Evolutionary conservation across 92 coral and sea anemone species (phyloP), one percentile per base, ranked within the genome.

Genomic region (Epizoanthus illoricatus): DNA sequence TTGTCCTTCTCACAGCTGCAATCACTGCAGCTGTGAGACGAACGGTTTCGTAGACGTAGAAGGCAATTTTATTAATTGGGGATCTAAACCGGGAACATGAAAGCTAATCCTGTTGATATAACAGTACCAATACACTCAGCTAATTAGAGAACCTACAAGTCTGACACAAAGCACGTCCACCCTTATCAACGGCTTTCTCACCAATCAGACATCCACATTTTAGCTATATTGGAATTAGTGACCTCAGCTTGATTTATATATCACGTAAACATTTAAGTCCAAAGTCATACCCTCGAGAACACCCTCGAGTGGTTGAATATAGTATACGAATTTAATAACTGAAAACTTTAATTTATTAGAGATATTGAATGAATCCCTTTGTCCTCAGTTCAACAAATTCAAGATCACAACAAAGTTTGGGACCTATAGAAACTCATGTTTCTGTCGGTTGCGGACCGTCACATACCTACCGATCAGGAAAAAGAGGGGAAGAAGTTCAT

Each of bases 371-470:
- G 20, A 36, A 36, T 5, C 69, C 69, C 69, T 36, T 64, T 40
- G 69, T 24, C 69, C 69, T 36, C 23, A 36, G 23, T 64, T 28
- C 72, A 79, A 28, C 83, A 60, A 39, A 7, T 62, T 4, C 23
- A 79, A 79, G 75, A 85, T 58, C 80, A 80, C 42, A 79, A 24
- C 7, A 78, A 28, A 57, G 81, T 68, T 8, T 76, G 81, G 81
- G 54, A 76, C 56, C 9, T 60, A 71, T 79, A 59, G 72, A 62
- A 62, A 63, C 67, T 33, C 5, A 59, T 57, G 16, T 33, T 63
- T 71, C 63, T 86, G 49, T 76, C 71, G 57, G 89, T 86, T 61
- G 86, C 86, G 12, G 72, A 86, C 80, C 84, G 57, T 68, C 89
- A 86, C 72, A 81, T 85, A 55, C 89, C 89, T 28, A 28, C 36